Evolutionary conservation across 2,113 vertebrate species (phyloP).

Genomic region (Pteropus alecto): DNA sequence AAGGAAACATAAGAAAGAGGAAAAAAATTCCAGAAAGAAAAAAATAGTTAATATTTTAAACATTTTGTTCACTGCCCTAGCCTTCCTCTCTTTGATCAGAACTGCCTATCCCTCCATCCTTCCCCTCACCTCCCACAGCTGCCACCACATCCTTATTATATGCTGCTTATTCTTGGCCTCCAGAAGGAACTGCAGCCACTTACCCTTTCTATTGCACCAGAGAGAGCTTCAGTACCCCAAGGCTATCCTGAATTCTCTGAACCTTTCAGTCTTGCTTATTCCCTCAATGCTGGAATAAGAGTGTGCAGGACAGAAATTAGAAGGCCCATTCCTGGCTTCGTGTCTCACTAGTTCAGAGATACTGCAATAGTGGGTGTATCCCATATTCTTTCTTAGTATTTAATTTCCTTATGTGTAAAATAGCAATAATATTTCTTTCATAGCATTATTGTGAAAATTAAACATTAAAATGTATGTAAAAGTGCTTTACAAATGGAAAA

Average conservation of each 20-base stretch:
- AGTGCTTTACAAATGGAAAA: background rate
- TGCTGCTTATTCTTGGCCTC: background rate
- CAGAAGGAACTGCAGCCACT: background rate
- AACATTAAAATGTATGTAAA: background rate
- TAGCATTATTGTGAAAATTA: background rate
- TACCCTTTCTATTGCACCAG: background rate
- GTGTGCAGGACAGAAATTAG: background rate
- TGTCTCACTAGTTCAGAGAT: background rate
- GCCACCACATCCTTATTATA: background rate
- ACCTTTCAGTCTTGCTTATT: background rate
- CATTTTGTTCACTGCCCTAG: background rate
- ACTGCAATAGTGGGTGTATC: background rate
- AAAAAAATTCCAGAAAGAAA: background rate
- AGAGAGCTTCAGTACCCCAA: background rate
- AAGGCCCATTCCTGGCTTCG: background rate
- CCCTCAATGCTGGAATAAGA: no score
- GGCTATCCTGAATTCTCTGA: background rate
- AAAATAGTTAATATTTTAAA: background rate
- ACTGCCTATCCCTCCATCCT: background rate
- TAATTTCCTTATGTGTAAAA: background rate
- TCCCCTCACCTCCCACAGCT: background rate
- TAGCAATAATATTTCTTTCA: background rate
- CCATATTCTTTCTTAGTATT: background rate
- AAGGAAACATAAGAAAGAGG: background rate
- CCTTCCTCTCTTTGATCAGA: background rate